Evolutionary conservation across 2,888 invertebrate genomes (phyloP), one percentile per base, ranked within the genome.

Genomic region (Drosophila maculinotata): DNA sequence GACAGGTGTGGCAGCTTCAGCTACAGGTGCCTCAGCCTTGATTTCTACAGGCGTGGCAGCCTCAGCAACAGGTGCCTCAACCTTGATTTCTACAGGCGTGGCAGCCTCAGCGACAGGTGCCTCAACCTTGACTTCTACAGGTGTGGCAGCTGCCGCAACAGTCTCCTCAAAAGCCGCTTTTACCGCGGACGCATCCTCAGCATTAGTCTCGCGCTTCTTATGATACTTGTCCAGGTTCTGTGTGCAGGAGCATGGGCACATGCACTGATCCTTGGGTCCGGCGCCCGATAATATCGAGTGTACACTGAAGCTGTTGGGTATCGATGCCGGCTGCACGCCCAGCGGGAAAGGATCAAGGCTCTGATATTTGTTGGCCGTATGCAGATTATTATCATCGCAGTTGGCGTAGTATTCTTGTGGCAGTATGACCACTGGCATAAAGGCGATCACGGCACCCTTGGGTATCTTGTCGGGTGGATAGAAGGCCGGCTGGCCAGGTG

Each of bases 371-470:
- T 49, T 76, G 42, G 48, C 69, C 31, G 68, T 59, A 28, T 66
- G 70, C 48, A 73, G 49, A 15, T 76, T 66, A 53, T 86, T 89
- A 15, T 88, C 86, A 39, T 89, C 78, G 66, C 90, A 90, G 90
- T 92, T 87, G 91, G 91, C 69, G 57, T 90, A 89, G 47, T 94
- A 94, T 81, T 94, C 94, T 84, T 93, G 94, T 1, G 95, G 95
- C 76, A 95, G 93, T 82, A 95, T 95, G 14, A 95, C 93, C 2
- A 95, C 95, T 0, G 95, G 95, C 75, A 95, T 93, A 74, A 94
- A 95, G 44, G 95, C 95, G 42, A 95, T 93, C 10, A 94, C 92
- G 15, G 91, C 91, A 6, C 94, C 94, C 80, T 93, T 93, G 0
- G 94, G 90, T 87, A 92, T 75, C 88, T 90, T 89, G 82, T 90